Evolutionary conservation across 2,888 invertebrate genomes (phyloP).

Genomic region (Crepidodera aurea): DNA sequence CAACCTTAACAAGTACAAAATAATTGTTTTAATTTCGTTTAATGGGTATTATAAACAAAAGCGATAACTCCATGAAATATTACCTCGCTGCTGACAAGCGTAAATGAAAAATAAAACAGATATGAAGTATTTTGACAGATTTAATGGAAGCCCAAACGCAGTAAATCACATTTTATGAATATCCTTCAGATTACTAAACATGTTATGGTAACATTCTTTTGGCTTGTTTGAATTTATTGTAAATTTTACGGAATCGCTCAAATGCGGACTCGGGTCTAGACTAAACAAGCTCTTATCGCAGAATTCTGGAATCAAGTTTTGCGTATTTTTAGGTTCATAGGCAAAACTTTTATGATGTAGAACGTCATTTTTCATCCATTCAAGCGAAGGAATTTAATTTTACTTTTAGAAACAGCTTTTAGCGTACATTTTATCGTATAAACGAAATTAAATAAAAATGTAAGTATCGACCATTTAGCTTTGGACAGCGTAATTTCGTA

Average conservation of each 20-base stretch:
- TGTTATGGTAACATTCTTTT: constrained; percentile 15
- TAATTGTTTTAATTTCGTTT: constrained; percentile 14
- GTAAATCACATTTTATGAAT: constrained; percentile 28
- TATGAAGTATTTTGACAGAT: constrained; percentile 23
- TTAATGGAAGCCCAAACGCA: constrained; percentile 14
- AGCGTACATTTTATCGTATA: neutral
- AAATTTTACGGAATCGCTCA: constrained; percentile 8
- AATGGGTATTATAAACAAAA: constrained; percentile 15
- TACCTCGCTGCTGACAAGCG: constrained; percentile 17
- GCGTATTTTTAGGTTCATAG: neutral
- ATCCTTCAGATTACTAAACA: constrained; percentile 23
- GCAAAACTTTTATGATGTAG: constrained; percentile 1
- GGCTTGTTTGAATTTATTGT: constrained; percentile 16
- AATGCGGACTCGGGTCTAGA: constrained; percentile 14
- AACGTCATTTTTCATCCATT: neutral
- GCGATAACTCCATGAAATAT: constrained; percentile 21
- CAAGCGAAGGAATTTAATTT: neutral
- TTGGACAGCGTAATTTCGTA: no score
- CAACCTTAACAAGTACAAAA: neutral
- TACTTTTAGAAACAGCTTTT: neutral
- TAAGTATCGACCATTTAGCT: no score
- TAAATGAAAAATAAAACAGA: constrained; percentile 26
- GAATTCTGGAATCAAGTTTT: constrained; percentile 12
- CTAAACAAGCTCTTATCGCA: constrained; percentile 24
- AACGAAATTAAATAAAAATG: no score